Evolutionary conservation across 2,113 vertebrate species (phyloP), one percentile per base, ranked within the genome.

Genomic region (Centropus unirufus): DNA sequence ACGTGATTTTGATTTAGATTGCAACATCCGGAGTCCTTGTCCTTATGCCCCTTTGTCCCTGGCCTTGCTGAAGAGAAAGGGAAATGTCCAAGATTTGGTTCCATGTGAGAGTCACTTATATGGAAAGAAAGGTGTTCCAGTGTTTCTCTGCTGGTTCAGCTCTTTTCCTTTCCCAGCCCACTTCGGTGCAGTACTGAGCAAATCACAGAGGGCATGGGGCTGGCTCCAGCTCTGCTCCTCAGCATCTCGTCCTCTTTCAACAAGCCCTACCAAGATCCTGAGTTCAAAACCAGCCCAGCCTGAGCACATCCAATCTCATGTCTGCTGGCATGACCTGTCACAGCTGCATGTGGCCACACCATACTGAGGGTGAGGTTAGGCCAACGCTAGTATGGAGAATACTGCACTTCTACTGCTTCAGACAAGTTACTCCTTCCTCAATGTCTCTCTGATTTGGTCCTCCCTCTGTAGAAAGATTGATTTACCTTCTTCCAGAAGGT

Each of bases 301-400:
- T 58, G 63, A 77, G 34, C 36, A 11, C 59, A 83, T 51, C 15
- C 76, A 69, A 22, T 29, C 70, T 66, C 0, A 0, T 54, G 46
- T 21, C 87, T 78, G 46, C 1, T 9, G 74, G 40, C 68, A 16
- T 18, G 32, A 92, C 47, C 66, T 61, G 62, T 68, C 69, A 15
- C 57, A 70, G 52, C 78, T 26, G 26, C 11, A 1, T 1, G 11
- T 32, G 15, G 3, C 61, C 4, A 0, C n/a, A 5, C 36, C 0
- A 0, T 22, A 6, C 1, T 0, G 55, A 81, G 64, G 26, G 11
- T 39, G 26, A 74, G 64, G 54, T 86, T 67, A 42, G 68, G 64
- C 54, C 74, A 30, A 39, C 14, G 66, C 40, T 63, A 27, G 32
- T 57, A 2, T 4, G 1, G n/a, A 46, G 47, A 70, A 8, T 5